Evolutionary conservation across 2,113 vertebrate species (phyloP), one percentile per base, ranked within the genome.

Genomic region (Erinaceus europaeus): DNA sequence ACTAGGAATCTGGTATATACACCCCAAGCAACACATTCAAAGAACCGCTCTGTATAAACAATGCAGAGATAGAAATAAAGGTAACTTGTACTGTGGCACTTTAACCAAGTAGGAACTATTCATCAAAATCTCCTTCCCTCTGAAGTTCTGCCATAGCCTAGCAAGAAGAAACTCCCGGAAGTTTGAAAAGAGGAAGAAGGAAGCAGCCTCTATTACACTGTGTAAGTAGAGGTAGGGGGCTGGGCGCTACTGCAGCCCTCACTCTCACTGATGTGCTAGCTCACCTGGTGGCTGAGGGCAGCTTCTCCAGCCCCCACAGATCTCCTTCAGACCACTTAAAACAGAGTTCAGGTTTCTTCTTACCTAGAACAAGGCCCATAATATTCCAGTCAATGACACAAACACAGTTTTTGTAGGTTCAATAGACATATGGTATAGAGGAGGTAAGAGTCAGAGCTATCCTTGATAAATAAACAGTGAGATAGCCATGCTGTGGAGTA

Each of bases 161-260:
- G 40, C 12, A 67, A 85, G 29, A 80, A 13, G 21, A 34, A 84
- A 57, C 18, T 59, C 5, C 3, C 14, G 32, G 27, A 55, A 42
- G n/a, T 61, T 21, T 67, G 50, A 14, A 59, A 42, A 65, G 18
- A 25, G 17, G 23, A 32, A 79, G 68, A 34, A 21, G 1, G 23
- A 14, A 79, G 38, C 29, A 34, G 44, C 14, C 9, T 25, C 44
- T 27, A 4, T 27, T 25, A 1, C 18, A 20, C 42, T 69, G 32
- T 77, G 29, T 38, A 40, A 0, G 4, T n/a, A 1, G 1, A 27
- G 13, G 1, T 27, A n/a, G 42, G 32, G 18, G 6, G 0, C 27
- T 8, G 36, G 76, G 32, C 6, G 3, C 25, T 5, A 42, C 4
- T 3, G 0, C 27, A 65, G 25, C n/a, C 8, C 11, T 3, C 27